Evolutionary conservation across 2,888 invertebrate species (phyloP).

Genomic region (Linnaemya tessellans): DNA sequence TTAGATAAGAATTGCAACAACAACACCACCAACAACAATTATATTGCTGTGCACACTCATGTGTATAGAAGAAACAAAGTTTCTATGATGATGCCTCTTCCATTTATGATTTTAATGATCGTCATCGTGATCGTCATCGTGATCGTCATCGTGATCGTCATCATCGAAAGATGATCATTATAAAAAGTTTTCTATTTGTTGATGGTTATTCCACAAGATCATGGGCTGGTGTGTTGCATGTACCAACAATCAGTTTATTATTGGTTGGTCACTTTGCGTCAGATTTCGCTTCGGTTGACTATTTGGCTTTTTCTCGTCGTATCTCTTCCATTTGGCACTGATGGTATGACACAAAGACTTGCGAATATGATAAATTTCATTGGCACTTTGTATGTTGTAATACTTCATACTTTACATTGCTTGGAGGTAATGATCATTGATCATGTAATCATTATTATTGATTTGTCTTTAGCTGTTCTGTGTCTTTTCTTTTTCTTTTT

Average conservation of each 20-base stretch:
- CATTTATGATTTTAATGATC: slow-evolving; percentile 55
- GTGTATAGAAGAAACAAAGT: slow-evolving; percentile 19
- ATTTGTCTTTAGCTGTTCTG: slow-evolving; percentile 15
- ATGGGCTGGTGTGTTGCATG: slow-evolving; percentile 21
- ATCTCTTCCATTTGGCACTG: slow-evolving; percentile 27
- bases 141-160: slow-evolving; percentile 40
- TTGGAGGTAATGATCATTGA: slow-evolving; percentile 69
- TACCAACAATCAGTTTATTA: slow-evolving; percentile 55
- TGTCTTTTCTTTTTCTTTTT: background rate
- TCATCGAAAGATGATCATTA: slow-evolving; percentile 2
- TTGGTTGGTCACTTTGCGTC: slow-evolving; percentile 42
- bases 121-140: slow-evolving; percentile 26
- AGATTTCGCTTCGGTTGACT: slow-evolving; percentile 12
- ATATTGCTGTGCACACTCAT: slow-evolving; percentile 4
- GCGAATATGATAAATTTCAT: slow-evolving; percentile 72
- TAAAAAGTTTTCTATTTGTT: slow-evolving; percentile 19
- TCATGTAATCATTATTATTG: slow-evolving; percentile 68
- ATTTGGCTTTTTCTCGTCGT: background rate
- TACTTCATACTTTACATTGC: slow-evolving; percentile 71
- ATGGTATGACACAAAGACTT: slow-evolving; percentile 63
- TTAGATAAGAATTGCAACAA: slow-evolving; percentile 56
- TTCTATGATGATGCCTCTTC: slow-evolving; percentile 61
- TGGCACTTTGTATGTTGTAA: slow-evolving; percentile 72
- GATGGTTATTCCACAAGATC: slow-evolving; percentile 40
- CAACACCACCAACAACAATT: slow-evolving; percentile 13